These are phyloP conservation scores for Poeciliopsis gracilis DNA, from an alignment of 2,797 vertebrate genomes.

Conservation along the genomic window DNA sequence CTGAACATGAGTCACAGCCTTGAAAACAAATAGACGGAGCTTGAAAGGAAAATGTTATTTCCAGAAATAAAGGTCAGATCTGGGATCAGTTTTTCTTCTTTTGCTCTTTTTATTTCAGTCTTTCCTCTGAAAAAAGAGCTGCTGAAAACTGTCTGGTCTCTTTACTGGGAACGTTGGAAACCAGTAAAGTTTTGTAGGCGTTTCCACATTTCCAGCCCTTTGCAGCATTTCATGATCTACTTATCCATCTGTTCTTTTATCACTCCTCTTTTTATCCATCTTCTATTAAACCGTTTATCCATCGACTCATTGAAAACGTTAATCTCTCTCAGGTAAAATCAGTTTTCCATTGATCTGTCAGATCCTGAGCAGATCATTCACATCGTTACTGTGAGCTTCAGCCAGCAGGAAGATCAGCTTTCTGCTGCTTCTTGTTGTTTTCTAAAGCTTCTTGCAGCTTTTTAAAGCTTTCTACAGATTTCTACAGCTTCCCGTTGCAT, in stretches of 20 bases:
- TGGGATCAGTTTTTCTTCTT: not conserved
- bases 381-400: slow-evolving; percentile 8
- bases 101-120: not conserved
- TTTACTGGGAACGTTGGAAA: not conserved
- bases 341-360: not conserved
- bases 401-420: slow-evolving; percentile 17
- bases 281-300: too few relatives aligned
- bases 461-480: too few relatives aligned
- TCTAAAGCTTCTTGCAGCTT: too few relatives aligned
- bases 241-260: not conserved
- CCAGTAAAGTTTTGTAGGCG: not conserved
- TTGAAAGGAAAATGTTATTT: not conserved
- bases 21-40: not conserved
- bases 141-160: not conserved
- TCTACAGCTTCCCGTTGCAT: too few relatives aligned
- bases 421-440: too few relatives aligned
- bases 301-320: not conserved
- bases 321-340: not conserved
- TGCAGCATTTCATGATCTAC: not conserved
- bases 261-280: not conserved
- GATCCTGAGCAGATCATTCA: not conserved
- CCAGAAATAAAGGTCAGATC: not conserved
- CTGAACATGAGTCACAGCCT: not conserved
- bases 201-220: not conserved
- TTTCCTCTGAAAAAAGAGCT: not conserved